phyloP scores from a whole-genome alignment of 2,888 invertebrate genomes.

The Drosophila merina region DNA sequence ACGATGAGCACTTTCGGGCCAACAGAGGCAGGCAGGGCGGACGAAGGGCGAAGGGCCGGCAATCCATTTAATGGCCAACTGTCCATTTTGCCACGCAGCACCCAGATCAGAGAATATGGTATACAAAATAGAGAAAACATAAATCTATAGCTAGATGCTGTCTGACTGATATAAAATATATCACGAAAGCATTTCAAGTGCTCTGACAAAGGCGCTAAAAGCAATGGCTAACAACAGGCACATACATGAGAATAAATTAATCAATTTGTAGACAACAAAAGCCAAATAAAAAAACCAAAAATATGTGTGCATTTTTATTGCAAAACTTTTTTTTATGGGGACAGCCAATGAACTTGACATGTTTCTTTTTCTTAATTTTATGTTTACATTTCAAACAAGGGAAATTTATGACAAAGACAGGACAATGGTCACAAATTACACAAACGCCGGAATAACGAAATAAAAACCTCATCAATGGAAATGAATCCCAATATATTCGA shows the following conservation, averaged over 20 bases:
- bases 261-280: conserved; percentile 45
- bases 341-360: conserved; percentile 34
- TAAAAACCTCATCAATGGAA: not conserved
- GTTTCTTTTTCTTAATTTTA: conserved; percentile 8
- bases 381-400: conserved; percentile 5
- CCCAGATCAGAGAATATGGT: conserved; percentile 6
- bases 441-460: not conserved
- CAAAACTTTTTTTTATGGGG: conserved; percentile 22
- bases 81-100: conserved; percentile 27
- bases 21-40: not conserved
- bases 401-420: conserved; percentile 1
- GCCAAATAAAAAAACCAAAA: conserved; percentile 7
- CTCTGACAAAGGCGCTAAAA: conserved; percentile 46
- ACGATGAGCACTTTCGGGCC: conserved; percentile 33
- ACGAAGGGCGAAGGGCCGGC: conserved; percentile 12
- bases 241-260: conserved; percentile 37
- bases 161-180: conserved; percentile 48
- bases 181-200: conserved; percentile 45
- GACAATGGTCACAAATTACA: not conserved
- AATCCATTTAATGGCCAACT: conserved; percentile 49
- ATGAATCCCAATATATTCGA: not conserved
- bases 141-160: conserved; percentile 44
- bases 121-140: conserved; percentile 34
- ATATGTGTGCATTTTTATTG: conserved; percentile 32
- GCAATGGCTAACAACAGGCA: conserved; percentile 35